These are phyloP conservation scores for Channa maculata DNA, from an alignment of 2,113 vertebrate species.

Conservation along the genomic window DNA sequence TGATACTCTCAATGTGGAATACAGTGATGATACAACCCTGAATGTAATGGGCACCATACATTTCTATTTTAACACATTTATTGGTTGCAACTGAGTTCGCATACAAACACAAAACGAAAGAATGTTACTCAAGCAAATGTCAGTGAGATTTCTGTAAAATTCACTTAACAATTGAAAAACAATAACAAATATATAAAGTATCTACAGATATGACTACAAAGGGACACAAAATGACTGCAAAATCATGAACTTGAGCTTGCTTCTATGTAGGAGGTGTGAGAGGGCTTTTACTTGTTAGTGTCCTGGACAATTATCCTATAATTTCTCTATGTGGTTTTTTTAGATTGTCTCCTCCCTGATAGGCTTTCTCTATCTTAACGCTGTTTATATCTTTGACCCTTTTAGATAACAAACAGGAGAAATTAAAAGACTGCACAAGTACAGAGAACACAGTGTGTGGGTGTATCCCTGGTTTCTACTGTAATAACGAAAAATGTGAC, in stretches of 20 bases:
- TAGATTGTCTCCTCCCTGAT: not conserved
- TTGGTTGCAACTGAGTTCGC: too few relatives aligned
- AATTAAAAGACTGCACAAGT: conserved; percentile 7
- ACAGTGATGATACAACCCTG: not conserved
- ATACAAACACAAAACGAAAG: not conserved
- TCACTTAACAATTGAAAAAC: not conserved
- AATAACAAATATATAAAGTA: not conserved
- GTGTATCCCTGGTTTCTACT: conserved; percentile 72
- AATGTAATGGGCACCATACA: not conserved
- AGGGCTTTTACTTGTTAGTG: too few relatives aligned
- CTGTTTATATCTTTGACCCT: conserved; percentile 1
- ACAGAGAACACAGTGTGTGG: conserved; percentile 61
- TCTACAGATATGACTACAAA: not conserved
- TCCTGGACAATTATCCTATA: too few relatives aligned
- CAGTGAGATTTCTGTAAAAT: not conserved
- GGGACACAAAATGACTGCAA: too few relatives aligned
- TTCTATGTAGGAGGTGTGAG: not conserved
- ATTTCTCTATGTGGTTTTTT: too few relatives aligned
- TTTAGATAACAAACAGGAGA: conserved; percentile 21
- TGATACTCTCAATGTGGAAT: not conserved
- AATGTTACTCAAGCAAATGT: not conserved
- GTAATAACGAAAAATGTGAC: not conserved
- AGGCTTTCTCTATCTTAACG: not conserved
- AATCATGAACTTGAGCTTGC: too few relatives aligned
- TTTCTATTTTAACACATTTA: not conserved